Conservation (phyloP, 1,140 invertebrate genomes). For the Diorhabda carinulata region DNA sequence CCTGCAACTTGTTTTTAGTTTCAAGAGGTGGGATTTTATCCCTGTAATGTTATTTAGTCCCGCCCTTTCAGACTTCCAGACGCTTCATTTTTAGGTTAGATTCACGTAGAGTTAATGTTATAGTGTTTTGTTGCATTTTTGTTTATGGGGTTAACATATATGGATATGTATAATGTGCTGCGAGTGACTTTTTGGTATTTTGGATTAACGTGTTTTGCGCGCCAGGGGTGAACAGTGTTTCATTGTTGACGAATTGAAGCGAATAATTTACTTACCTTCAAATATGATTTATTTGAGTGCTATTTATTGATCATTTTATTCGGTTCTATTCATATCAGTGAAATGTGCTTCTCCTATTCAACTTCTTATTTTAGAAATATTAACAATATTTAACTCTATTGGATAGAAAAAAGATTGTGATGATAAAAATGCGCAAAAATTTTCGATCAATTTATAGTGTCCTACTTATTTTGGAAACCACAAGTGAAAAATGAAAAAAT, state of each 20-base stretch:
- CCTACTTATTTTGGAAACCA: too few relatives aligned
- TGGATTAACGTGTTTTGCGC: neutral
- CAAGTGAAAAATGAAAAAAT: too few relatives aligned
- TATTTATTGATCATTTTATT: too few relatives aligned
- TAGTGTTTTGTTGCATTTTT: constrained; percentile 17
- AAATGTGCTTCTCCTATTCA: too few relatives aligned
- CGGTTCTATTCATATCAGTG: too few relatives aligned
- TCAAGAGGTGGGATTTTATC: constrained; percentile 7
- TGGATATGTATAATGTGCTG: constrained; percentile 9
- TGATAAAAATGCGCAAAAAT: too few relatives aligned
- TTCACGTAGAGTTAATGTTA: constrained; percentile 28
- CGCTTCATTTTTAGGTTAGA: constrained; percentile 40
- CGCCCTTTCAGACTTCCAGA: constrained; percentile 35
- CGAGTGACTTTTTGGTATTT: constrained; percentile 10
- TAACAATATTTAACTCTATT: too few relatives aligned
- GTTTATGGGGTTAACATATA: constrained; percentile 10
- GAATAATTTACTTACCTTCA: too few relatives aligned
- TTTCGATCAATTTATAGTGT: too few relatives aligned
- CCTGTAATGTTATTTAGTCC: constrained; percentile 11
- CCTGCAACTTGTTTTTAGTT: constrained; percentile 28
- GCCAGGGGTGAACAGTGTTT: neutral
- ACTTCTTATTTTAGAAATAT: too few relatives aligned
- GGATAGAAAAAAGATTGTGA: too few relatives aligned
- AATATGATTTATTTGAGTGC: too few relatives aligned
- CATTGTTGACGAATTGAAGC: neutral